A percentile compares a stretch with the other conserved stretches of the same genome.
phyloP scores from a whole-genome alignment of 64 coral and sea anemone species.

The Porites australiensis region DNA sequence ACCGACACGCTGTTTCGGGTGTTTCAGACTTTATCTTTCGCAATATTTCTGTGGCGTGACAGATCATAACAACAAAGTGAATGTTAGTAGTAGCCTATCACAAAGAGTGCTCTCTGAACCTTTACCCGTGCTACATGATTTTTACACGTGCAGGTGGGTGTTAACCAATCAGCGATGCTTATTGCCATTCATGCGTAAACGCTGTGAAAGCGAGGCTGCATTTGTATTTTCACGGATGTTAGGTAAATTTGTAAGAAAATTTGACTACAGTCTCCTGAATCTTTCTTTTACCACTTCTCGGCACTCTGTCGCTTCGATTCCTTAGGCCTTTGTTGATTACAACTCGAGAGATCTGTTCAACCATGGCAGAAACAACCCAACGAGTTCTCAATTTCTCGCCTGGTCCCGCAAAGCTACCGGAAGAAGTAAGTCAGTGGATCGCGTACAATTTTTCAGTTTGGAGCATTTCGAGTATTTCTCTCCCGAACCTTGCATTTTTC shows the following conservation, averaged over 20 bases:
- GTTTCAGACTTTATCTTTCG: too few relatives aligned
- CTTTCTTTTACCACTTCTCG: background rate
- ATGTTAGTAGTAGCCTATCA: background rate
- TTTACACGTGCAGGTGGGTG: constrained; percentile 17
- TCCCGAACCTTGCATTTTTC: background rate
- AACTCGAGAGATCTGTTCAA: background rate
- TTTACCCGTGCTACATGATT: constrained; percentile 2
- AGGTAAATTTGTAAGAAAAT: background rate
- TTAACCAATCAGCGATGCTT: constrained; percentile 1
- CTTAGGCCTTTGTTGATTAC: background rate
- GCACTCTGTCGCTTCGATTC: background rate
- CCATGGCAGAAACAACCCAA: constrained; percentile 6
- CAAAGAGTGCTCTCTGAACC: constrained; percentile 11
- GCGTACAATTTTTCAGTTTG: background rate
- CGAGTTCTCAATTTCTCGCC: constrained; percentile 81
- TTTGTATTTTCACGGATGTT: constrained; percentile 30
- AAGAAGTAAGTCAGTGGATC: constrained; percentile 78
- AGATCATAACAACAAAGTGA: too few relatives aligned
- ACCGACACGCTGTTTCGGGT: too few relatives aligned
- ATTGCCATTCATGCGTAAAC: background rate
- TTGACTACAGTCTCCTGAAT: background rate
- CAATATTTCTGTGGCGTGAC: too few relatives aligned
- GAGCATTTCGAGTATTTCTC: too few relatives aligned
- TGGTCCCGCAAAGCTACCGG: constrained; percentile 89
- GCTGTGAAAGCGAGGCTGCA: constrained; percentile 5